Conservation (phyloP, 2,113 vertebrate species). For the Symphodus melops region DNA sequence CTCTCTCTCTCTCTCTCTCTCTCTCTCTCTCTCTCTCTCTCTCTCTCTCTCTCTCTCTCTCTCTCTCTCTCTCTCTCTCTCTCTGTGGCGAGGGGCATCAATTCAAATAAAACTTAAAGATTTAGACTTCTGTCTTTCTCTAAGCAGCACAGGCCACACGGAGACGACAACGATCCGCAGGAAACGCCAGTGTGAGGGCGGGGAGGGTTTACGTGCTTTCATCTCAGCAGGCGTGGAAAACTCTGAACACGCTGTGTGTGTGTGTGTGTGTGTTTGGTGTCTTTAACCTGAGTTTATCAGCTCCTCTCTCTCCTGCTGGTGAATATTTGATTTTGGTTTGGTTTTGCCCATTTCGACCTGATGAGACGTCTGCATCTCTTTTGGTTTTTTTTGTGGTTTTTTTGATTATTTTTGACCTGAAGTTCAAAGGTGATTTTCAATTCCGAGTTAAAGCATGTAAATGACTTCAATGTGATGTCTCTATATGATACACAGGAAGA, state of each 20-base stretch:
- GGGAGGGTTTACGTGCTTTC: neutral
- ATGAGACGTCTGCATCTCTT: too few relatives aligned
- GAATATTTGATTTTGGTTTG: neutral
- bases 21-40: neutral
- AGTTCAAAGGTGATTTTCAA: too few relatives aligned
- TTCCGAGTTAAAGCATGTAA: too few relatives aligned
- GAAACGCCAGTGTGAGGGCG: neutral
- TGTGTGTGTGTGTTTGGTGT: neutral
- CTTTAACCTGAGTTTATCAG: neutral
- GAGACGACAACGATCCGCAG: neutral
- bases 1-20: slow-evolving; percentile 2
- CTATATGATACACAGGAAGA: too few relatives aligned
- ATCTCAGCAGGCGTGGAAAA: neutral
- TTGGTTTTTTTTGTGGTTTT: too few relatives aligned
- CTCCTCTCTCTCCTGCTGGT: neutral
- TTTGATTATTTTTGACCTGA: too few relatives aligned
- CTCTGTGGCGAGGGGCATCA: slow-evolving; percentile 15
- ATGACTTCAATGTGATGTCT: too few relatives aligned
- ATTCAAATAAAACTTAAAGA: slow-evolving; percentile 7
- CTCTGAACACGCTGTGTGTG: neutral
- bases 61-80: neutral
- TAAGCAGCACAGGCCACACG: neutral
- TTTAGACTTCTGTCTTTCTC: neutral
- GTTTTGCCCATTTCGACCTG: neutral
- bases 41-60: slow-evolving; percentile 14